Conservation (phyloP, 2,888 invertebrate genomes). For the Lycophotia porphyrea region DNA sequence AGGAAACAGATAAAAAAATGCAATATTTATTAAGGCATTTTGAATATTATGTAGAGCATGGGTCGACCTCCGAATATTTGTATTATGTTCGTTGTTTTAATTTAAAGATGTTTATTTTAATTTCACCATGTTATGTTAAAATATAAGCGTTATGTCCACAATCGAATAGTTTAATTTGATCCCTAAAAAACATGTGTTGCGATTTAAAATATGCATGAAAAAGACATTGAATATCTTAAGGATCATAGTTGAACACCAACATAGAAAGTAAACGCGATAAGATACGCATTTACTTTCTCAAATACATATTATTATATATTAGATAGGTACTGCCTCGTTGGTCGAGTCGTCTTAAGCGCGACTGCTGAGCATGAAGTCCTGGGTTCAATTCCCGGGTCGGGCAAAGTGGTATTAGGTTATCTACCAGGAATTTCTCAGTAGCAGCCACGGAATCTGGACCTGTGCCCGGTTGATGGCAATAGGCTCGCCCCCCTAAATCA, state of each 20-base stretch:
- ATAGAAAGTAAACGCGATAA: too few relatives aligned
- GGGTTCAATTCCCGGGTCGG: neutral
- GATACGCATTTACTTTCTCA: neutral
- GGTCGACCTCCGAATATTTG: slow-evolving; percentile 75
- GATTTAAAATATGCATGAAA: neutral
- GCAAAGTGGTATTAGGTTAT: neutral
- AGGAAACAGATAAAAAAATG: neutral
- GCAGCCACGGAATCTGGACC: neutral
- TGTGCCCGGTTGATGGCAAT: neutral
- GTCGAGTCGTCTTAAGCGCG: neutral
- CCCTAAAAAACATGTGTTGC: neutral
- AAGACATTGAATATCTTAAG: neutral
- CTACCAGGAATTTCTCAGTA: neutral
- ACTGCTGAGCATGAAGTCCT: neutral
- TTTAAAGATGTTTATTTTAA: slow-evolving; percentile 90
- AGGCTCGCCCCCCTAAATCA: too few relatives aligned
- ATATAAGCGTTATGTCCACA: slow-evolving; percentile 89
- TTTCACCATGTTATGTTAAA: slow-evolving; percentile 88
- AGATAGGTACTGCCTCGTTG: neutral
- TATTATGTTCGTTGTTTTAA: slow-evolving; percentile 88
- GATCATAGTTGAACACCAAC: neutral
- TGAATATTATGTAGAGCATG: slow-evolving; percentile 24
- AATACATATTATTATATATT: too few relatives aligned
- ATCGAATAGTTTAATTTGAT: slow-evolving; percentile 37
- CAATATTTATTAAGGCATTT: neutral